phyloP scores from a whole-genome alignment of 2,113 vertebrate genomes.

The Centropristis striata region DNA sequence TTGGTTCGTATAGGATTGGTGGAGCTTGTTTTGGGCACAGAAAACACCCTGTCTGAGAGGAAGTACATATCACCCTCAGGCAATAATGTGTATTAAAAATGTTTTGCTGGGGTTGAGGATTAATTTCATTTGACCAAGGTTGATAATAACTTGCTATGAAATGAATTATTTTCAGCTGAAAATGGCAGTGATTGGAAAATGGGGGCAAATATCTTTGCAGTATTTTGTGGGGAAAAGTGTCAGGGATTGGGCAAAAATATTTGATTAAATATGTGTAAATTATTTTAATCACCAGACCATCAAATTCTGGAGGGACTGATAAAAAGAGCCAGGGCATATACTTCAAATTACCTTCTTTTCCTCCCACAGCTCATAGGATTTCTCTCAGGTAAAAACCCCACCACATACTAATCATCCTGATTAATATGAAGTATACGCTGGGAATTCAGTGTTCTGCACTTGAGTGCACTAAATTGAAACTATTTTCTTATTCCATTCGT shows the following conservation, averaged over 20 bases:
- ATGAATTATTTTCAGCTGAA: constrained; percentile 9
- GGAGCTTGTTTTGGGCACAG: neutral
- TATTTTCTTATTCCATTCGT: neutral
- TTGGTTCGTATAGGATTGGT: neutral
- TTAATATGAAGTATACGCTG: constrained; percentile 15
- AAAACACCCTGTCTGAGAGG: constrained; percentile 7
- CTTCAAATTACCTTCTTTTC: constrained; percentile 23
- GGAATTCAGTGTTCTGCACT: constrained; percentile 14
- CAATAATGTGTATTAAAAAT: constrained; percentile 12
- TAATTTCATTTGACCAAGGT: constrained; percentile 3
- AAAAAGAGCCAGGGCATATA: constrained; percentile 12
- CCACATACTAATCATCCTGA: constrained; percentile 32
- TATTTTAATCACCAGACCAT: constrained; percentile 19
- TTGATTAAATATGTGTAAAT: constrained; percentile 8
- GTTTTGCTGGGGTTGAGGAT: constrained; percentile 10
- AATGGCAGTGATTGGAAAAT: constrained; percentile 1
- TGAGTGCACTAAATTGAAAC: neutral
- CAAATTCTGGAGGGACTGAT: constrained; percentile 10
- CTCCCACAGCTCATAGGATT: constrained; percentile 25
- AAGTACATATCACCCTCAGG: neutral
- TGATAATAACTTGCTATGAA: constrained; percentile 5
- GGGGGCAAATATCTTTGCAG: neutral
- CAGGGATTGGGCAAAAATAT: neutral
- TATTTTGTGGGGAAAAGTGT: neutral
- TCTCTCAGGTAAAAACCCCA: constrained; percentile 48